These are phyloP conservation scores for Typhlomys cinereus DNA, from an alignment of 2,113 vertebrate genomes.

Conservation along the genomic window DNA sequence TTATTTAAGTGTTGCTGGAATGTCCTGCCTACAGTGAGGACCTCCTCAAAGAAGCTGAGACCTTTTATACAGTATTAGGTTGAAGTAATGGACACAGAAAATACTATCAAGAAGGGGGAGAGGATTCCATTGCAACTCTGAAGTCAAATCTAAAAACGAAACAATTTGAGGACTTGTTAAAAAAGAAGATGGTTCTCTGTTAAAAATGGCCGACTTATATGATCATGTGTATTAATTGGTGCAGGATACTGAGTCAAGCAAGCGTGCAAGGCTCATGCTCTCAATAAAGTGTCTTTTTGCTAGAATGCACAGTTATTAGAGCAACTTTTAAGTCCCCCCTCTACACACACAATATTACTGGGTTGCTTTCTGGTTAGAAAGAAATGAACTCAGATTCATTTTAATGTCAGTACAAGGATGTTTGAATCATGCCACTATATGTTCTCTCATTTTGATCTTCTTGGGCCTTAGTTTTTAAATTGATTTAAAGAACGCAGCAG, in stretches of 20 bases:
- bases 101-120: constrained; percentile 83
- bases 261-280: constrained; percentile 65
- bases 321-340: constrained; percentile 11
- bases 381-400: constrained; percentile 69
- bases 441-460: constrained; percentile 68
- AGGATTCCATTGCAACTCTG: constrained; percentile 64
- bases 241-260: constrained; percentile 65
- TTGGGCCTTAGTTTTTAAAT: constrained; percentile 78
- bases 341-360: constrained; percentile 21
- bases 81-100: constrained; percentile 87
- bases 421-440: constrained; percentile 72
- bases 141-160: constrained; percentile 53
- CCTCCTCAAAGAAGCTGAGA: constrained; percentile 86
- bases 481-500: constrained; percentile 54
- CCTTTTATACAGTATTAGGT: constrained; percentile 89
- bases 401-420: constrained; percentile 59
- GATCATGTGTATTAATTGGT: constrained; percentile 69
- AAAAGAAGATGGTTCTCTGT: constrained; percentile 69
- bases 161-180: constrained; percentile 60
- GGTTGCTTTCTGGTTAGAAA: constrained; percentile 72
- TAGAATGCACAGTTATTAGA: constrained; percentile 59
- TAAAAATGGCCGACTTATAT: constrained; percentile 76
- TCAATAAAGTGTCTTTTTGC: constrained; percentile 65
- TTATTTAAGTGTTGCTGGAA: constrained; percentile 90
- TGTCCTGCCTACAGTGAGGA: constrained; percentile 85